Evolutionary conservation across 2,888 invertebrate genomes (phyloP).

Genomic region (Amphimallon solstitiale): DNA sequence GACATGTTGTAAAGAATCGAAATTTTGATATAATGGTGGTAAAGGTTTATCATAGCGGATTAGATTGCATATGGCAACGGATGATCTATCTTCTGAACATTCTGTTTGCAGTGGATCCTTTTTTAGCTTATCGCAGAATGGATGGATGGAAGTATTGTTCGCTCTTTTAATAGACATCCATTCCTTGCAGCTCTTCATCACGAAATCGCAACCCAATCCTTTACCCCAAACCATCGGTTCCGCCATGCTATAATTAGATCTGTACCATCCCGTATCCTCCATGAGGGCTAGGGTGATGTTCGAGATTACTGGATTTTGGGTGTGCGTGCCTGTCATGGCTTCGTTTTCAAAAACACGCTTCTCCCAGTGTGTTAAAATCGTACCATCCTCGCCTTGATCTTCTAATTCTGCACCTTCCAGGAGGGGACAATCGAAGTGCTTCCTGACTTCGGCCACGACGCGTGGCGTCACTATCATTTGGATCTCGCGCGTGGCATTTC

Average conservation of each 20-base stretch:
- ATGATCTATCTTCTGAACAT: conserved; percentile 88
- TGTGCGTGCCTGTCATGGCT: conserved; percentile 99
- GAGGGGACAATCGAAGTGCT: conserved; percentile 86
- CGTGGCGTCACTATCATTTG: conserved; percentile 78
- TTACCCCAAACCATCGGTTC: conserved; percentile 91
- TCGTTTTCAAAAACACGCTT: conserved; percentile 99
- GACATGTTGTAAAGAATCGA: conserved; percentile 83
- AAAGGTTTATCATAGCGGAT: conserved; percentile 79
- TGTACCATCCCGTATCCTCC: conserved; percentile 99
- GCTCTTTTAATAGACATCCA: conserved; percentile 86
- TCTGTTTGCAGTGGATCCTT: conserved; percentile 92
- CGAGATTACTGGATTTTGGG: conserved; percentile 97
- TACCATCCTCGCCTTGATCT: conserved; percentile 99
- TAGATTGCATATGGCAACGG: conserved; percentile 93
- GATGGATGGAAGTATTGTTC: conserved; percentile 82
- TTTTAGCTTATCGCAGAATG: conserved; percentile 95
- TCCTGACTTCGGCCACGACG: conserved; percentile 88
- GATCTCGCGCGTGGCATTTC: conserved; percentile 60
- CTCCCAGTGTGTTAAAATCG: conserved; percentile 97
- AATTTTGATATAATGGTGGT: conserved; percentile 88
- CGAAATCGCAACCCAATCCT: conserved; percentile 92
- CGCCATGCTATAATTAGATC: conserved; percentile 90
- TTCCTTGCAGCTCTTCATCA: conserved; percentile 92
- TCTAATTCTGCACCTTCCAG: conserved; percentile 97
- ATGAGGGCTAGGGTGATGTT: conserved; percentile 93